Evolutionary conservation across 1,140 invertebrate genomes (phyloP), one percentile per base, ranked within the genome.

Genomic region (Zophobas morio): DNA sequence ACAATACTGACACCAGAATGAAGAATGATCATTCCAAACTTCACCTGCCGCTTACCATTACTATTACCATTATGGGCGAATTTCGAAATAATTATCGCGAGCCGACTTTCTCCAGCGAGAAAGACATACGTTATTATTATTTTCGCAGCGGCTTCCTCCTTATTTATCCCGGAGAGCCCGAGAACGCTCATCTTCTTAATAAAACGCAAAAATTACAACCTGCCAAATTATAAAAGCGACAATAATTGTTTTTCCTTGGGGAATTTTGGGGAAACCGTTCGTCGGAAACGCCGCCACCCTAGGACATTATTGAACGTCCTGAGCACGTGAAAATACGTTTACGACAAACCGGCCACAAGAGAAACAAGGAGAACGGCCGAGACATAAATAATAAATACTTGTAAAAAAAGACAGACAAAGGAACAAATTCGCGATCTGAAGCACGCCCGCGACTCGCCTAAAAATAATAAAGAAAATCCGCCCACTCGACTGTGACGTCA

Each of bases 321-420:
- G 60, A 63, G 57, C 57, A 63, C 57, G 57, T 63, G 57, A 66
- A 66, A 66, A 66, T 66, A 66, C 60, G 60, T 66, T 66, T 66
- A 66, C 60, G 60, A 66, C 37, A 66, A 60, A 66, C 60, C 60
- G 60, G 39, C 60, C 60, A 32, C 39, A 32, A 66, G 60, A 66
- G 60, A 39, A 40, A 66, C 40, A 66, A 66, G 42, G 39, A 37
- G 37, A 40, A 42, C 39, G 60, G 20, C 33, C 39, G 49, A 20
- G 3, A 20, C 60, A 33, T 57, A 66, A 66, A 66, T 66, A 66
- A 66, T 66, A 66, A 66, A 57, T 57, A 33, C 34, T 36, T 46
- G 42, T 20, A 2, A 35, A 36, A 35, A 57, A 57, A 57, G 35
- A 57, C 32, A 33, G 6, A 53, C 35, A 37, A 60, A 39, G 42